phyloP scores from a whole-genome alignment of 2,797 vertebrate species.

The Stomatorhinus walkeri region DNA sequence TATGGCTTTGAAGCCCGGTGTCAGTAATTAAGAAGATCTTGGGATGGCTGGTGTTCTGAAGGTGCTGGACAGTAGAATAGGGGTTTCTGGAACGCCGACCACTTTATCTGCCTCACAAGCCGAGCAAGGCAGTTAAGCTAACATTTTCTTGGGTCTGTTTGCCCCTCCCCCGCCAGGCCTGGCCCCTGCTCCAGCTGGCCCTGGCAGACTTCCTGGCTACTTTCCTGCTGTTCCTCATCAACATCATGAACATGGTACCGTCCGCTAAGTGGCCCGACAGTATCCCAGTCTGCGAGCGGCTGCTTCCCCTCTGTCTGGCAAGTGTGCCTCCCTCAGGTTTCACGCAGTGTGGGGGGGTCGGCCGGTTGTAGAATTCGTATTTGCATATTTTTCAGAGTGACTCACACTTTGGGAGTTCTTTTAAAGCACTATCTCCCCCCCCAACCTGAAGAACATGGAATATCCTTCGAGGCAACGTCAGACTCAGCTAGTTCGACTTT shows the following conservation, averaged over 20 bases:
- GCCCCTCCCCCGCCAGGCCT: constrained; percentile 46
- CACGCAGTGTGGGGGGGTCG: neutral
- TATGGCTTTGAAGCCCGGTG: neutral
- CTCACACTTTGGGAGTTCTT: neutral
- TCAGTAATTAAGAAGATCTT: neutral
- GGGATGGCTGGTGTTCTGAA: neutral
- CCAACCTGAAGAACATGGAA: neutral
- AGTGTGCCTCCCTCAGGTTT: neutral
- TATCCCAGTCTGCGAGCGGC: constrained; percentile 46
- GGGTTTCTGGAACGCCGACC: neutral
- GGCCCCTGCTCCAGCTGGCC: constrained; percentile 64
- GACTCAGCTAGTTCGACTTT: neutral
- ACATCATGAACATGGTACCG: constrained; percentile 49
- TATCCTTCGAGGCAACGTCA: neutral
- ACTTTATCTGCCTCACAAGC: neutral
- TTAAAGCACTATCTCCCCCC: neutral
- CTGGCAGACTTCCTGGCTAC: constrained; percentile 68
- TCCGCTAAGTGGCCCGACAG: neutral
- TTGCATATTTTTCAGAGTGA: neutral
- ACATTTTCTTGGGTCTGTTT: constrained; percentile 12
- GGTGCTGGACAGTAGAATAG: neutral
- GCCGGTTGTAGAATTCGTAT: neutral
- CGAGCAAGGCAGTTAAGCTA: neutral
- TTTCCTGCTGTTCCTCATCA: constrained; percentile 47
- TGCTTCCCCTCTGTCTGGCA: constrained; percentile 61